Conservation (phyloP, 2,113 vertebrate genomes). For the Zonotrichia leucophrys region DNA sequence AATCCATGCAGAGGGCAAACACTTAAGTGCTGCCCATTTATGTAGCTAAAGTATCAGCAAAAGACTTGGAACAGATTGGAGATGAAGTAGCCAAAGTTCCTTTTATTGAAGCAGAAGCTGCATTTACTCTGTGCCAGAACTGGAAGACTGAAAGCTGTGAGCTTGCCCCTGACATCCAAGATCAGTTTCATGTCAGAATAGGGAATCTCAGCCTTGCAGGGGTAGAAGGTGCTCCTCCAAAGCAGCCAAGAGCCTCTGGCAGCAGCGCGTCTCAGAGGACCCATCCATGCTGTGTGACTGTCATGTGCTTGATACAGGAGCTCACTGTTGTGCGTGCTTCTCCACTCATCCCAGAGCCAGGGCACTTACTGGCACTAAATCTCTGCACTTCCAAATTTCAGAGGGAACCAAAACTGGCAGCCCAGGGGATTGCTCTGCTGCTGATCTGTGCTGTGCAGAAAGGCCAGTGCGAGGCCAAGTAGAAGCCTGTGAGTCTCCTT, state of each 20-base stretch:
- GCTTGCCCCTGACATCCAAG: background rate
- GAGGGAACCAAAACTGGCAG: background rate
- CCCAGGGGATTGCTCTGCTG: background rate
- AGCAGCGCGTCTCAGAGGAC: conserved; percentile 51
- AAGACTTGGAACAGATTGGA: background rate
- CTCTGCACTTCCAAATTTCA: background rate
- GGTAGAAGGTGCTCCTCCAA: conserved; percentile 37
- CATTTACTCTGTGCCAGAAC: background rate
- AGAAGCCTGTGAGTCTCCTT: background rate
- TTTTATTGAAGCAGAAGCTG: background rate
- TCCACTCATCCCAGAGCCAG: conserved; percentile 41
- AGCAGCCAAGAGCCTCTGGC: background rate
- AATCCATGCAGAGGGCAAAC: background rate
- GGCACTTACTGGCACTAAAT: background rate
- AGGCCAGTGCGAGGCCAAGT: background rate
- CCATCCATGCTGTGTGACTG: conserved; percentile 62
- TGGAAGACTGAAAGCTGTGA: background rate
- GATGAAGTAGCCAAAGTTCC: background rate
- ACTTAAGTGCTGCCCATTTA: background rate
- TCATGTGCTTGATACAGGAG: conserved; percentile 59
- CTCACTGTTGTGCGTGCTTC: conserved; percentile 64
- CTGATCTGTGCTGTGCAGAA: background rate
- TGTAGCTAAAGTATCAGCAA: background rate
- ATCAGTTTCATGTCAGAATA: background rate
- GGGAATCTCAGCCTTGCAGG: background rate